Percentiles rank a stretch among this genome's conserved stretches.
Evolutionary conservation across 2,888 invertebrate species (phyloP).

Genomic region (Ceraclea dissimilis): DNA sequence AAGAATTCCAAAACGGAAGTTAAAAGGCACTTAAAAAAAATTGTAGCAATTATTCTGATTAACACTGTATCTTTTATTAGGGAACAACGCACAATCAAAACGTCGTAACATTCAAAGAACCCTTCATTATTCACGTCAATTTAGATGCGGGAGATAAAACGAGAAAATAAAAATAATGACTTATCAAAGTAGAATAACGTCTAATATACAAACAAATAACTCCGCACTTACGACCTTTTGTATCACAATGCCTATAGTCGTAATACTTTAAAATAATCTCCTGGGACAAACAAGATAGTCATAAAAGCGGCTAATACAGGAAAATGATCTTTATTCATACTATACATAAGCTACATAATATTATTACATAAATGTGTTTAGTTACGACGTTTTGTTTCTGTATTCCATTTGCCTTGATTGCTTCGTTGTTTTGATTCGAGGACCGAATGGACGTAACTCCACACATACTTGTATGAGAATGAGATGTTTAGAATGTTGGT

Average conservation of each 20-base stretch:
- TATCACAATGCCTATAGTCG: background rate
- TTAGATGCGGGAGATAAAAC: slow-evolving; percentile 4
- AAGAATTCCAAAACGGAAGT: too few relatives aligned
- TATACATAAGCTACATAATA: background rate
- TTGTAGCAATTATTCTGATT: too few relatives aligned
- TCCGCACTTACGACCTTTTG: slow-evolving; percentile 5
- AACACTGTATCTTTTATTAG: too few relatives aligned
- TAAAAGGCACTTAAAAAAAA: too few relatives aligned
- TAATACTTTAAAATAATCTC: slow-evolving; percentile 17
- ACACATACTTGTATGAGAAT: slow-evolving; percentile 5
- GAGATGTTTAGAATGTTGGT: slow-evolving; percentile 1
- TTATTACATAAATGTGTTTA: background rate
- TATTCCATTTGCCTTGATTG: slow-evolving; percentile 10
- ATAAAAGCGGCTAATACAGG: slow-evolving; percentile 1
- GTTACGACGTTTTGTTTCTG: slow-evolving; percentile 4
- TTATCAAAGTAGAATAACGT: slow-evolving; percentile 4
- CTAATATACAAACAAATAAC: background rate
- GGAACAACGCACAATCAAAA: too few relatives aligned
- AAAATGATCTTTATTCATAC: background rate
- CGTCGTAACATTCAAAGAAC: too few relatives aligned
- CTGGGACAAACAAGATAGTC: slow-evolving; percentile 7
- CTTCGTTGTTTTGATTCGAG: slow-evolving; percentile 9
- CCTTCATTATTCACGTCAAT: slow-evolving; percentile 10
- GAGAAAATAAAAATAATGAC: slow-evolving; percentile 17
- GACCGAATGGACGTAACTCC: background rate